These are phyloP conservation scores for Hypolimnas misippus DNA, from an alignment of 2,888 invertebrate species.

Conservation along the genomic window DNA sequence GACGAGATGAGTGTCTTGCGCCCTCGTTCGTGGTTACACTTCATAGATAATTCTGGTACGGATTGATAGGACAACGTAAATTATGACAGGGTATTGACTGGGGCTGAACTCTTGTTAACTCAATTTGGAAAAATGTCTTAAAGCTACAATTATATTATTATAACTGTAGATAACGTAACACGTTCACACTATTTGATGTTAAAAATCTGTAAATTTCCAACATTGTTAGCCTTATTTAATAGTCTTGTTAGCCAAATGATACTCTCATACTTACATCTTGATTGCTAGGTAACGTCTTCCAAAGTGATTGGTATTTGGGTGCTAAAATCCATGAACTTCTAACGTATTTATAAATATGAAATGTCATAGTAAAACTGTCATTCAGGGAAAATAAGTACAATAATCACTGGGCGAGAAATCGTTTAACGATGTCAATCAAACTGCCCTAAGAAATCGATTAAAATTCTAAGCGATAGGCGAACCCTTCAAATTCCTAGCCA, in stretches of 20 bases:
- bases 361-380: background rate
- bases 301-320: too few relatives aligned
- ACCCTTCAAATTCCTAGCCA: slow-evolving; percentile 37
- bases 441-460: slow-evolving; percentile 40
- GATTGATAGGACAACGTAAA: slow-evolving; percentile 24
- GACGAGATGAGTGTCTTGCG: slow-evolving; percentile 34
- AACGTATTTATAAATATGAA: too few relatives aligned
- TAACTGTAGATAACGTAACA: too few relatives aligned
- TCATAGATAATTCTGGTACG: slow-evolving; percentile 19
- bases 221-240: too few relatives aligned
- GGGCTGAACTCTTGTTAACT: background rate
- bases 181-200: too few relatives aligned
- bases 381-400: background rate
- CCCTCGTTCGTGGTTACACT: slow-evolving; percentile 22
- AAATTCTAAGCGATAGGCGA: slow-evolving; percentile 39
- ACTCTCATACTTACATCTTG: too few relatives aligned
- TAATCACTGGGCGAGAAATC: slow-evolving; percentile 28
- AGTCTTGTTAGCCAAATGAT: too few relatives aligned
- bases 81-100: slow-evolving; percentile 9
- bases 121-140: too few relatives aligned
- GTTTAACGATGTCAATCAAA: slow-evolving; percentile 36
- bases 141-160: too few relatives aligned
- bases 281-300: too few relatives aligned
- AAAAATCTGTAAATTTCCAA: too few relatives aligned
- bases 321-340: too few relatives aligned